phyloP scores from a whole-genome alignment of 2,113 vertebrate species.

The Jaculus jaculus region DNA sequence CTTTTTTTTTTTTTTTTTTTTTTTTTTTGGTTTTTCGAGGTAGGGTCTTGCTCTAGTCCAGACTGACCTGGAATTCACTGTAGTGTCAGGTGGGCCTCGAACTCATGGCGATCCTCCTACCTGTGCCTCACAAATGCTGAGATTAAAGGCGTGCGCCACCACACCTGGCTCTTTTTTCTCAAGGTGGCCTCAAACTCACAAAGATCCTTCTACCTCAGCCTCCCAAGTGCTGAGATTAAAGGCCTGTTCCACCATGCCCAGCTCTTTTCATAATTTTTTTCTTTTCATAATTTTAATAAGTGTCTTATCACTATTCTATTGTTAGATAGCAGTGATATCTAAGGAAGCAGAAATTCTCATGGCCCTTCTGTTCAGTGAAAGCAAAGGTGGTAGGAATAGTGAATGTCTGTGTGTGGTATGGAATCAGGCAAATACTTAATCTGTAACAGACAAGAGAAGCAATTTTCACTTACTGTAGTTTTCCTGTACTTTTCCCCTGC shows the following conservation, averaged over 20 bases:
- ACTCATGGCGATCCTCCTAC: too few relatives aligned
- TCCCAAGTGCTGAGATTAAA: too few relatives aligned
- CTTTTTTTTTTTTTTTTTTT: too few relatives aligned
- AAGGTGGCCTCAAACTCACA: too few relatives aligned
- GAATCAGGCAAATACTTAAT: neutral
- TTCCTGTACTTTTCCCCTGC: conserved; percentile 77
- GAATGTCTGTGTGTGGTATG: neutral
- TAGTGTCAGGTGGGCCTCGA: too few relatives aligned
- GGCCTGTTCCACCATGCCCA: neutral
- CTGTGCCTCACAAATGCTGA: too few relatives aligned
- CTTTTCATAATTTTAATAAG: conserved; percentile 34
- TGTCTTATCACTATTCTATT: conserved; percentile 42
- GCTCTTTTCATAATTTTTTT: conserved; percentile 27
- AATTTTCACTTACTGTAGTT: neutral
- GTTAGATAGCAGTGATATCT: neutral
- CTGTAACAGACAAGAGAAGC: neutral
- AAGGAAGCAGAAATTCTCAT: conserved; percentile 18
- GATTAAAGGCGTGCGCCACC: too few relatives aligned
- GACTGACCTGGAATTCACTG: too few relatives aligned
- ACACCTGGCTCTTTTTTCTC: too few relatives aligned
- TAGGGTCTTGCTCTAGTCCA: too few relatives aligned
- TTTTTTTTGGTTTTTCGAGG: too few relatives aligned
- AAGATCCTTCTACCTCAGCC: too few relatives aligned
- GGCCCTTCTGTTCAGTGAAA: conserved; percentile 24
- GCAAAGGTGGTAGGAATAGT: neutral